phyloP scores from a whole-genome alignment of 2,113 vertebrate species.

The Ascaphus truei region DNA sequence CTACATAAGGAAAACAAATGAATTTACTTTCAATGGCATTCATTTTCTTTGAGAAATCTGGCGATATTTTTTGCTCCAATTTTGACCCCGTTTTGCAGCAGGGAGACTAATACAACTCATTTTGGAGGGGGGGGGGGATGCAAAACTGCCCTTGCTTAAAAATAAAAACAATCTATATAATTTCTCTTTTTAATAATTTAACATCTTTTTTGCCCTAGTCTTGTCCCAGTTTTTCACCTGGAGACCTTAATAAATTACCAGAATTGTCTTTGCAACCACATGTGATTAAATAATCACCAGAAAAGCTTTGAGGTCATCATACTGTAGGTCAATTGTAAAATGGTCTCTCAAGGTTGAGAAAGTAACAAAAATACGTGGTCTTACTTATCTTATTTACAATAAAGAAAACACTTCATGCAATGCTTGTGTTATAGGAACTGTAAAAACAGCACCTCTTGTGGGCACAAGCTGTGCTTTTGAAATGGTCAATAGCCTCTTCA shows the following conservation, averaged over 20 bases:
- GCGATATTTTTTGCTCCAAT: too few species aligned
- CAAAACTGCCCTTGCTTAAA: neutral
- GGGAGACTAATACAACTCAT: too few species aligned
- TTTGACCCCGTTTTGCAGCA: too few species aligned
- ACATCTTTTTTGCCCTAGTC: neutral
- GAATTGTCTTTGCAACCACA: neutral
- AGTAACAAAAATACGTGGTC: neutral
- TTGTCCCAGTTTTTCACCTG: neutral
- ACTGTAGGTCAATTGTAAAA: neutral
- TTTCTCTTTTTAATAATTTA: neutral
- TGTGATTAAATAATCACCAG: neutral
- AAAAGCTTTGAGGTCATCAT: neutral
- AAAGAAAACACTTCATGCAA: constrained; percentile 12
- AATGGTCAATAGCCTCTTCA: constrained; percentile 22
- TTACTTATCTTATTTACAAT: constrained; percentile 12
- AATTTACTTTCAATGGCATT: too few species aligned
- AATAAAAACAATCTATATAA: too few species aligned
- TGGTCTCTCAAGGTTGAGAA: neutral
- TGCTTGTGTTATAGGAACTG: neutral
- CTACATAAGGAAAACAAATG: too few species aligned
- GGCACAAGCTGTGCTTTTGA: constrained; percentile 25
- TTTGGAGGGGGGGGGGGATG: too few species aligned
- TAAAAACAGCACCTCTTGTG: constrained; percentile 6
- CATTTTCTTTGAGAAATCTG: too few species aligned
- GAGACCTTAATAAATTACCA: neutral